Conservation (phyloP, 1,140 invertebrate genomes). For the Trypoxylus dichotomus region DNA sequence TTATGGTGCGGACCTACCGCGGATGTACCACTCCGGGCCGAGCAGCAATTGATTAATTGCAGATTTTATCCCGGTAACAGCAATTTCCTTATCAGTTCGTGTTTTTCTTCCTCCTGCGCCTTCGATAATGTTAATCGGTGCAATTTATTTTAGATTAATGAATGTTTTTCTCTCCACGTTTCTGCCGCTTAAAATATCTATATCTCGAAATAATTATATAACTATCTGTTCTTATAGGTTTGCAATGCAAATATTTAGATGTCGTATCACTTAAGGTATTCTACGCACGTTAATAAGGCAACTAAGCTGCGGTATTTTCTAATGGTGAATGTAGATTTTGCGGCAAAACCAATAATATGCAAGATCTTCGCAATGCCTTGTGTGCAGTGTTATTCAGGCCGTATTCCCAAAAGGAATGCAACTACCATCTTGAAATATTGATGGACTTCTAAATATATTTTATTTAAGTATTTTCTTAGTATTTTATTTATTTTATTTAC, state of each 20-base stretch:
- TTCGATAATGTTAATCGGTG: not conserved
- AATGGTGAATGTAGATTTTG: not conserved
- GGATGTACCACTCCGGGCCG: not conserved
- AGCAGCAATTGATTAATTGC: constrained; percentile 8
- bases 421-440: too few relatives aligned
- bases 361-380: too few relatives aligned
- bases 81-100: not conserved
- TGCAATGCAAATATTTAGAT: constrained; percentile 8
- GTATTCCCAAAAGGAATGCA: too few relatives aligned
- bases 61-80: not conserved
- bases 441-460: too few relatives aligned
- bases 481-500: too few relatives aligned
- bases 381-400: too few relatives aligned
- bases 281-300: not conserved
- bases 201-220: not conserved
- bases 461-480: too few relatives aligned
- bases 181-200: not conserved
- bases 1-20: constrained; percentile 1
- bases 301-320: not conserved
- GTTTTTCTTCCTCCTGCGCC: not conserved
- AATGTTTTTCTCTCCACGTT: not conserved
- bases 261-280: not conserved
- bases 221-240: not conserved
- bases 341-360: too few relatives aligned
- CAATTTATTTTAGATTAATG: constrained; percentile 4